Base-by-base conservation (phyloP, 23 tunicate genomes). In the Ascidia mentula region DNA sequence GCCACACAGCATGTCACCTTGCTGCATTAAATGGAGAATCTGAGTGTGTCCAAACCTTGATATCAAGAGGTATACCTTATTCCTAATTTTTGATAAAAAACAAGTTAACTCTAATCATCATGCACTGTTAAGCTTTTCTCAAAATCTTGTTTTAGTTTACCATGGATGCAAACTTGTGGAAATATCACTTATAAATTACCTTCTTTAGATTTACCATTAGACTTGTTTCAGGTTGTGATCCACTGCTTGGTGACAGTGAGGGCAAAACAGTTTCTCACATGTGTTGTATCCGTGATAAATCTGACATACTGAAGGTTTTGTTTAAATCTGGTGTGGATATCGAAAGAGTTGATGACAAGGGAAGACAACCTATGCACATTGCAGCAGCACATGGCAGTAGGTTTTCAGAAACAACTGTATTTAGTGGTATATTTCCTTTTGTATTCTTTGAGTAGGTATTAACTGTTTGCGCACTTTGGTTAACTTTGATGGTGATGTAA, bases 341-440 rank as follows among this genome's bases (percentile, higher is more conserved):
- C 2, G 78, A 79, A 72, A 38, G 69, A 20, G 74, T 53, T 35
- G 90, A 86, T 78, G 34, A 69, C 18, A 38, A 42, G 30, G 90
- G 84, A 46, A 73, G 80, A 26, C 59, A 31, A 40, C 90, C 90
- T 36, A 79, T 86, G 80, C 90, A 86, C 46, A 72, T 74, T 30
- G 90, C 90, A 5, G 90, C 90, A 1, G 75, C 84, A 33, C 46
- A 53, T 86, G 90, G 90, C 71, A 79, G 90, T 86, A 38, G 40
- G 46, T 34, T 8, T 12, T 81, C 22, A 76, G 7, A 42, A 15
- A 42, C 15, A 15, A 9, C 15, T 42, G 12, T 42, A 9, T 42
- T 42, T 15, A 9, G 53, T 42, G 12, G 33, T 24, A 20, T 12
- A 24, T 69, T 69, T 69, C 38, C 17, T 3, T 70, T 20, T 2